A percentile compares a stretch with the other conserved stretches of the same genome.
Evolutionary conservation across 2,113 vertebrate genomes (phyloP).

Genomic region (Toxotes chatareus): DNA sequence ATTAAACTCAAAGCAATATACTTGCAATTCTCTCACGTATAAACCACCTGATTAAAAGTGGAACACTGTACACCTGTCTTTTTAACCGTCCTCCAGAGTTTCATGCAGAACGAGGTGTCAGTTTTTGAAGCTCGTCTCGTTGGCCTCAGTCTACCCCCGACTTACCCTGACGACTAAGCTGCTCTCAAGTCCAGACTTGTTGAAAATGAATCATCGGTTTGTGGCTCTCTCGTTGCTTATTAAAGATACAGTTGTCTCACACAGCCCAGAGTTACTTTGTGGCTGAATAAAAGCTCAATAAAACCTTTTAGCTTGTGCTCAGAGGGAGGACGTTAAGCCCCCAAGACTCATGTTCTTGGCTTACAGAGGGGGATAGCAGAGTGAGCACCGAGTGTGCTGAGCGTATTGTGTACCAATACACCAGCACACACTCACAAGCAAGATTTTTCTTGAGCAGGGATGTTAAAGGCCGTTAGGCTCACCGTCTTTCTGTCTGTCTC

Average conservation of each 20-base stretch:
- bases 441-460: slow-evolving; percentile 19
- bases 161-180: not conserved
- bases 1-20: slow-evolving; percentile 12
- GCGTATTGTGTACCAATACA: slow-evolving; percentile 20
- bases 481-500: slow-evolving; percentile 3
- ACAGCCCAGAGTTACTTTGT: slow-evolving; percentile 30
- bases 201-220: slow-evolving; percentile 7
- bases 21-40: not conserved
- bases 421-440: not conserved
- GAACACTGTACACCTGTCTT: not conserved
- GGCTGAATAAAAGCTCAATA: slow-evolving; percentile 34
- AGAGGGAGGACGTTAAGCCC: slow-evolving; percentile 32
- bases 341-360: slow-evolving; percentile 40
- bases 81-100: not conserved
- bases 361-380: slow-evolving; percentile 9
- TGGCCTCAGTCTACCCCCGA: not conserved
- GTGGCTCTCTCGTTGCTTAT: slow-evolving; percentile 16
- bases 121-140: slow-evolving; percentile 2
- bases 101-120: not conserved
- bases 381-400: not conserved
- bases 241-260: slow-evolving; percentile 26
- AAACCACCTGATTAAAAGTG: slow-evolving; percentile 16
- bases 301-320: slow-evolving; percentile 52
- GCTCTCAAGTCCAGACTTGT: not conserved
- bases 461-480: slow-evolving; percentile 12